These are phyloP conservation scores for Magallana angulata DNA, from an alignment of 1,140 invertebrate species.

Conservation along the genomic window DNA sequence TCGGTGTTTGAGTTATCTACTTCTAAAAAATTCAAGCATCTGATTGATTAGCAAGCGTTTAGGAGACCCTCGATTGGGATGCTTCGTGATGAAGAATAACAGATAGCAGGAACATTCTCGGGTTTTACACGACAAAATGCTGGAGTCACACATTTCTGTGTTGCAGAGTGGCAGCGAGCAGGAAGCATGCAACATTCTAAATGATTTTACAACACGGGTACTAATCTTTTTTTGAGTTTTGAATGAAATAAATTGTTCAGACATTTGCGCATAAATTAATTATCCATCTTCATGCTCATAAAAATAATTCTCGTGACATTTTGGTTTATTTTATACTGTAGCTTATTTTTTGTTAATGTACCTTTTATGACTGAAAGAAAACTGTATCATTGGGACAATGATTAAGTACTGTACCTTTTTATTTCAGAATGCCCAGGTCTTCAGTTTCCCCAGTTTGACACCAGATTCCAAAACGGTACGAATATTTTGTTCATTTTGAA, in stretches of 20 bases:
- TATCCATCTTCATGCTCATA: neutral
- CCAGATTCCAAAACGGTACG: conserved; percentile 74
- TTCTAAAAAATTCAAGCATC: neutral
- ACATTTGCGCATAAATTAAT: conserved; percentile 20
- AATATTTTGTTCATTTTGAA: neutral
- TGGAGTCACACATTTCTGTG: conserved; percentile 10
- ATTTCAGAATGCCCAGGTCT: conserved; percentile 75
- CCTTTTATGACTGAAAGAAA: too few species aligned
- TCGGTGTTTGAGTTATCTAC: conserved; percentile 20
- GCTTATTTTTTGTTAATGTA: too few species aligned
- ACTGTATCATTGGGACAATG: neutral
- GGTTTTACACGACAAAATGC: neutral
- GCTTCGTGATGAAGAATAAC: conserved; percentile 1
- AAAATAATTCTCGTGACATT: too few species aligned
- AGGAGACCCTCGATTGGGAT: neutral
- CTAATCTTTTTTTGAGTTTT: neutral
- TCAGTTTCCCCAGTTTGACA: conserved; percentile 74
- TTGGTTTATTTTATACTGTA: too few species aligned
- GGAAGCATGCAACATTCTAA: conserved; percentile 57
- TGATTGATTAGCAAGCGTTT: conserved; percentile 24
- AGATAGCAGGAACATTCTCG: neutral
- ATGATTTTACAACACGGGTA: conserved; percentile 62
- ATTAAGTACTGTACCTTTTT: neutral
- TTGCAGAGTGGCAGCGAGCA: conserved; percentile 58
- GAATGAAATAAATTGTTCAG: neutral